Evolutionary conservation across 2,888 invertebrate genomes (phyloP), one percentile per base, ranked within the genome.

Genomic region (Scelioninae gen. 1): DNA sequence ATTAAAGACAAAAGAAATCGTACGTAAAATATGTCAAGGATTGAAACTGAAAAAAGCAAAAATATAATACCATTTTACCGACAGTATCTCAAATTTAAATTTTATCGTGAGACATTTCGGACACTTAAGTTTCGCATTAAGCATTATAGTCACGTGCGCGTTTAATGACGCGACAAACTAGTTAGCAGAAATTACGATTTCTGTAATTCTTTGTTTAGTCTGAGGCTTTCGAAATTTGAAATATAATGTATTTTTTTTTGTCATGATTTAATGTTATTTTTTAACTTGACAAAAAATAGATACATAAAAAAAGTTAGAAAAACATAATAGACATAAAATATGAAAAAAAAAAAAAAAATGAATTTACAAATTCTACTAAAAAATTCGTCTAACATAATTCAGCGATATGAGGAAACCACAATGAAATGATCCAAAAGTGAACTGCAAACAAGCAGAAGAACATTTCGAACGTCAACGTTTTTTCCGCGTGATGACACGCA

Each of bases 91-190:
- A 53, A 51, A 56, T 45, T 74, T 34, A 62, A 53, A 51, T 74
- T 74, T 74, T 13, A 40, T 49, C 63, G 74, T 63, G 62, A 40
- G 74, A 72, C 15, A 32, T 74, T 74, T 60, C 31, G 51, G 31
- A 16, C 34, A 9, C 43, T 40, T 7, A 23, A 13, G 29, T 74
- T 51, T 72, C 53, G 51, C 43, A 34, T 53, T 72, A 45, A 23
- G 72, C 32, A 51, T 62, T 11, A 29, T 0, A 53, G 55, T 58
- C 62, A 55, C 74, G 62, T 45, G 62, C 63, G 55, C 5, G 31
- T 43, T 62, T 72, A 72, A 62, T 43, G 60, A 51, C 71, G 32
- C 40, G 40, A 55, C 45, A 34, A 55, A 74, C 74, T 32, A 63
- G 74, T 74, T 74, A 63, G 47, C 34, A 62, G 53, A 53, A 72